These are phyloP conservation scores for Alviniconcha marisindica DNA, from an alignment of 1,140 invertebrate species.

Conservation along the genomic window DNA sequence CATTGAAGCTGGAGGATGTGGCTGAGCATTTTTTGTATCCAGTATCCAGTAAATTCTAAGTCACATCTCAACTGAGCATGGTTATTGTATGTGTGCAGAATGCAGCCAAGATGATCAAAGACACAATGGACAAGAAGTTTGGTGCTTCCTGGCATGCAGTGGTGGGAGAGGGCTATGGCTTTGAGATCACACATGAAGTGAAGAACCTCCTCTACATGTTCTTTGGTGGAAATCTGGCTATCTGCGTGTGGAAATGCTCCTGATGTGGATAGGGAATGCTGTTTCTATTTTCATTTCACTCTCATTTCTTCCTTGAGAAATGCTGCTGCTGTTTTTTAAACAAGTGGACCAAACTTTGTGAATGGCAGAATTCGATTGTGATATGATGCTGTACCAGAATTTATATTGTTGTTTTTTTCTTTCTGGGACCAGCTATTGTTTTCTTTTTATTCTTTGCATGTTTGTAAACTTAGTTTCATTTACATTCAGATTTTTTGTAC, in stretches of 20 bases:
- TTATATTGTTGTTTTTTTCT: no score
- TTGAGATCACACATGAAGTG: constrained; percentile 93
- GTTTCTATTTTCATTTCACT: background rate
- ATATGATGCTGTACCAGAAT: no score
- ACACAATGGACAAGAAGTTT: constrained; percentile 95
- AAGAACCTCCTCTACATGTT: constrained; percentile 94
- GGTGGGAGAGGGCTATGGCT: constrained; percentile 95
- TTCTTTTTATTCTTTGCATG: no score
- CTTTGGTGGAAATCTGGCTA: constrained; percentile 92
- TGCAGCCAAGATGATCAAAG: constrained; percentile 93
- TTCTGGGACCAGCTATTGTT: no score
- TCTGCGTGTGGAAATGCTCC: constrained; percentile 93
- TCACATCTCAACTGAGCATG: background rate
- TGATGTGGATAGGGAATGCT: constrained; percentile 41
- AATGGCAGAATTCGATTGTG: no score
- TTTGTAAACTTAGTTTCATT: no score
- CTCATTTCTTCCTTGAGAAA: background rate
- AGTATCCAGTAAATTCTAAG: background rate
- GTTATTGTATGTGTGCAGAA: constrained; percentile 74
- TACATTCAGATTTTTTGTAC: no score
- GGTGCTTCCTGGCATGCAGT: constrained; percentile 94
- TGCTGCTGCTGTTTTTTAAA: constrained; percentile 9
- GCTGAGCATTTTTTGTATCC: no score
- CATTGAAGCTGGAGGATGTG: no score
- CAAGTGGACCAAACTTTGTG: background rate